Evolutionary conservation across 2,113 vertebrate genomes (phyloP).

Genomic region (Apus apus): DNA sequence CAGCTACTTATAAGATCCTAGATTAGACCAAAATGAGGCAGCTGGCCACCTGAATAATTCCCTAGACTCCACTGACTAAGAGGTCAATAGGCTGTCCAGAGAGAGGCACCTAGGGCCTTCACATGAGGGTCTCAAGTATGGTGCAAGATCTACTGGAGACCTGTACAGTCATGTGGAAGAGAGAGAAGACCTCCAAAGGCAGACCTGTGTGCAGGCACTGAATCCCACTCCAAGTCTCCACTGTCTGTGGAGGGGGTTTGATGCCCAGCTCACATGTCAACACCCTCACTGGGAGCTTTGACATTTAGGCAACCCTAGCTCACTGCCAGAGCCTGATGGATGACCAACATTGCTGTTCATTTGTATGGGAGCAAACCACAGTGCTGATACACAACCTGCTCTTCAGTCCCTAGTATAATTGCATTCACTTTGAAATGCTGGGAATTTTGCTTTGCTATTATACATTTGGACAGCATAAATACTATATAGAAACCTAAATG

Average conservation of each 20-base stretch:
- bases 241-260: neutral
- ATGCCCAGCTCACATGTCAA: neutral
- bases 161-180: neutral
- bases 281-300: neutral
- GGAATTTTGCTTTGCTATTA: slow-evolving; percentile 56
- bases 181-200: neutral
- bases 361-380: neutral
- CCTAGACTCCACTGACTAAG: neutral
- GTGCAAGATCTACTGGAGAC: neutral
- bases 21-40: neutral
- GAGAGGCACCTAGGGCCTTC: neutral
- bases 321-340: neutral
- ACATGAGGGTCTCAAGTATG: neutral
- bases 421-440: slow-evolving; percentile 39
- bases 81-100: neutral
- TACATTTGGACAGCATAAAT: slow-evolving; percentile 60
- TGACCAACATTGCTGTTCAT: neutral
- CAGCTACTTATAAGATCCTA: neutral
- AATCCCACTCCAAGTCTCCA: neutral
- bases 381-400: slow-evolving; percentile 33
- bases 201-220: neutral
- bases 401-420: slow-evolving; percentile 22
- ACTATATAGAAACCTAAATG: slow-evolving; percentile 41
- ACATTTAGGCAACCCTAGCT: neutral
- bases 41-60: neutral